phyloP scores from a whole-genome alignment of 2,797 vertebrate genomes.

The Capromys pilorides region DNA sequence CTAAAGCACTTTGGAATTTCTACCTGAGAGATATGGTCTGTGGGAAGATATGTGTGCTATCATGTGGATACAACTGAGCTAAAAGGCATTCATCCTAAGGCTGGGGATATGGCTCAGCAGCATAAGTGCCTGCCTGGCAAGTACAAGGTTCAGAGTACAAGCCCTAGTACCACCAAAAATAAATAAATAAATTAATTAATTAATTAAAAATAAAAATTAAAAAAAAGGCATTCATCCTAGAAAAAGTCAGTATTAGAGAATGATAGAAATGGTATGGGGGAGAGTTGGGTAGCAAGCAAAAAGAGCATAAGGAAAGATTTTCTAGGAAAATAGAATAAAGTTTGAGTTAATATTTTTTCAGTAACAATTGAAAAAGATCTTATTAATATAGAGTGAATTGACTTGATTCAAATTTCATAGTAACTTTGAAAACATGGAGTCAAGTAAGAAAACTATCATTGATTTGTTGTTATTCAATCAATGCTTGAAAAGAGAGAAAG shows the following conservation, averaged over 20 bases:
- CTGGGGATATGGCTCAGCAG: too few relatives aligned
- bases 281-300: not conserved
- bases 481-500: not conserved
- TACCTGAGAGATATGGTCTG: not conserved
- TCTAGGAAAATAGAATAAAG: not conserved
- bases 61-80: not conserved
- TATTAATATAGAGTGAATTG: constrained; percentile 29
- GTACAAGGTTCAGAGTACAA: too few relatives aligned
- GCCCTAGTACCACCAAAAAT: too few relatives aligned
- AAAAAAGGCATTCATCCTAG: not conserved
- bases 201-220: too few relatives aligned
- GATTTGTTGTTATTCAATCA: constrained; percentile 16
- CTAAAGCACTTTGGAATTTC: not conserved
- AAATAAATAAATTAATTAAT: too few relatives aligned
- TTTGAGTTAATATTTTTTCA: constrained; percentile 11
- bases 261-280: not conserved
- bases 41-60: not conserved
- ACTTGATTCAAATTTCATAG: constrained; percentile 26
- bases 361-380: not conserved
- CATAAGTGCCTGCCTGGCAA: too few relatives aligned
- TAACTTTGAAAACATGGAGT: constrained; percentile 9
- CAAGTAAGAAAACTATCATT: not conserved
- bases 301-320: not conserved
- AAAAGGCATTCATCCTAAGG: too few relatives aligned
- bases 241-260: not conserved